These are phyloP conservation scores for Eupeodes luniger DNA, from an alignment of 2,888 invertebrate species.

Conservation along the genomic window DNA sequence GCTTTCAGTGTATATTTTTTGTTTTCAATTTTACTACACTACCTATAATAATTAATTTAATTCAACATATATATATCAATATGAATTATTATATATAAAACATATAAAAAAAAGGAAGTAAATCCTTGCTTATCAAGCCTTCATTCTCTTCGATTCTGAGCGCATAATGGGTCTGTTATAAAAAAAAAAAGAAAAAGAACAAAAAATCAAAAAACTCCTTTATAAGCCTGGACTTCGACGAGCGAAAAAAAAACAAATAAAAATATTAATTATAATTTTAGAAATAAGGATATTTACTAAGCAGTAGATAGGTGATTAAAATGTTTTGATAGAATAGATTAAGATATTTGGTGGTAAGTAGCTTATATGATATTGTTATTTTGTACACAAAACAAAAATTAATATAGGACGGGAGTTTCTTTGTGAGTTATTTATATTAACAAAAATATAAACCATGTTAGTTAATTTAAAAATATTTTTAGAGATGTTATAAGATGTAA, in stretches of 20 bases:
- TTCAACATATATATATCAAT: not conserved
- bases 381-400: not conserved
- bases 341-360: conserved; percentile 48
- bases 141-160: conserved; percentile 48
- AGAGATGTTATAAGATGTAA: conserved; percentile 4
- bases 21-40: conserved; percentile 26
- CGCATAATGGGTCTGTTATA: conserved; percentile 34
- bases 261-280: conserved; percentile 1
- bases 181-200: not conserved
- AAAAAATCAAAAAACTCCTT: not conserved
- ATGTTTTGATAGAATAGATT: conserved; percentile 37
- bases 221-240: not conserved
- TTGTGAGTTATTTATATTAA: not conserved
- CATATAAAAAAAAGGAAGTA: not conserved
- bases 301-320: conserved; percentile 36
- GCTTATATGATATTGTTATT: conserved; percentile 22
- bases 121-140: conserved; percentile 50
- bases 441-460: not conserved
- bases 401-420: not conserved
- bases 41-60: not conserved
- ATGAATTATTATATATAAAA: not conserved
- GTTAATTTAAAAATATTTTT: not conserved
- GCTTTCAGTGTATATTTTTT: conserved; percentile 45
- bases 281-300: conserved; percentile 32
- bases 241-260: not conserved